These are phyloP conservation scores for Chiridota heheva DNA, from an alignment of 35 echinoderm and acorn worm species.

Conservation along the genomic window DNA sequence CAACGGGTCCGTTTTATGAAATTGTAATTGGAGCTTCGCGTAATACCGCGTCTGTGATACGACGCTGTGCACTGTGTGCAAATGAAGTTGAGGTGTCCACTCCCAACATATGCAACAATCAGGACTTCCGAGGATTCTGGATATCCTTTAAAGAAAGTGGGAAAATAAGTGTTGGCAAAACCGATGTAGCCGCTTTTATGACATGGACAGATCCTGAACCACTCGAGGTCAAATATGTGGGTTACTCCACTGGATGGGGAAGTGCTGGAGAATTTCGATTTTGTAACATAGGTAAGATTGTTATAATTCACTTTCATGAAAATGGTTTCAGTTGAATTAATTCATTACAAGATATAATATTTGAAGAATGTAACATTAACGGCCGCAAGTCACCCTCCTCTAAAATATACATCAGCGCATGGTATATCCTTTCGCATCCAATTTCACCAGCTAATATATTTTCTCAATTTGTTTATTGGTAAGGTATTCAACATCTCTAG, in stretches of 20 bases:
- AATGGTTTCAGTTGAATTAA: too few relatives aligned
- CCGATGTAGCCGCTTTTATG: background rate
- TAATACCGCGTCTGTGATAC: background rate
- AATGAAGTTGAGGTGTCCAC: background rate
- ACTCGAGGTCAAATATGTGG: background rate
- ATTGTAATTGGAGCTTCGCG: background rate
- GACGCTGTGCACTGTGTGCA: background rate
- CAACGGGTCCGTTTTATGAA: background rate
- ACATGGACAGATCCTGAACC: background rate
- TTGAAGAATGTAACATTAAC: too few relatives aligned
- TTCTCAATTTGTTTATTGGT: too few relatives aligned
- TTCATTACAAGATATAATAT: too few relatives aligned
- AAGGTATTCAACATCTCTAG: too few relatives aligned
- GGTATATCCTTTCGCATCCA: too few relatives aligned
- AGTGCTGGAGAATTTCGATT: background rate
- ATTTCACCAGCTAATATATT: too few relatives aligned
- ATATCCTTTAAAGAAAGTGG: background rate
- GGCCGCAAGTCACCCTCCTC: too few relatives aligned
- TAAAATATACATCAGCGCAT: too few relatives aligned
- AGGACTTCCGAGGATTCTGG: slow-evolving; percentile 3
- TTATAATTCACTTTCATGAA: too few relatives aligned
- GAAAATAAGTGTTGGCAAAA: background rate
- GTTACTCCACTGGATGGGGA: background rate
- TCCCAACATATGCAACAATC: background rate
- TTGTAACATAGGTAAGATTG: slow-evolving; percentile 4